Conservation (phyloP, 1,140 invertebrate species). For the Nebria ingens region DNA sequence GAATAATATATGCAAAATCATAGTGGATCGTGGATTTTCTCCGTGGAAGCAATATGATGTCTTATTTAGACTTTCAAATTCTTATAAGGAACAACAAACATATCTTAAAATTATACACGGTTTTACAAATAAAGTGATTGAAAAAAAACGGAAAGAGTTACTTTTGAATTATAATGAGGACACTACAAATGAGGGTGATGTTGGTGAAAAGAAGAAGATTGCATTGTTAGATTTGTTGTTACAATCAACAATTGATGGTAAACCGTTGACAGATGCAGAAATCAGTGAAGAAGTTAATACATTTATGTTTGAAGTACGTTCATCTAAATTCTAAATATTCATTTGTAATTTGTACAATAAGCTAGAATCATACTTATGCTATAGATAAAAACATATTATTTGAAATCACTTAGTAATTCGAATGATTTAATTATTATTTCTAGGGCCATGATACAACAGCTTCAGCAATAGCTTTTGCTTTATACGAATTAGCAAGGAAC, state of each 20-base stretch:
- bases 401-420: too few relatives aligned
- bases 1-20: not conserved
- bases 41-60: not conserved
- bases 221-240: constrained; percentile 69
- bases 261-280: constrained; percentile 46
- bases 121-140: constrained; percentile 52
- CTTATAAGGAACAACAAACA: constrained; percentile 36
- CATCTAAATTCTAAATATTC: too few relatives aligned
- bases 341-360: too few relatives aligned
- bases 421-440: too few relatives aligned
- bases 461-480: constrained; percentile 41
- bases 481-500: constrained; percentile 46
- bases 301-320: constrained; percentile 61
- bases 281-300: constrained; percentile 63
- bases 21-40: not conserved
- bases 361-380: too few relatives aligned
- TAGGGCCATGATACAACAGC: constrained; percentile 66
- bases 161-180: constrained; percentile 15
- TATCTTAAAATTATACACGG: constrained; percentile 50
- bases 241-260: constrained; percentile 43
- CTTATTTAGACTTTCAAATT: not conserved
- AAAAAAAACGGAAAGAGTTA: constrained; percentile 28
- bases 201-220: constrained; percentile 44
- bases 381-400: too few relatives aligned
- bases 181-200: constrained; percentile 19